Evolutionary conservation across 2,797 vertebrate species (phyloP).

Genomic region (Buphagus erythrorhynchus): DNA sequence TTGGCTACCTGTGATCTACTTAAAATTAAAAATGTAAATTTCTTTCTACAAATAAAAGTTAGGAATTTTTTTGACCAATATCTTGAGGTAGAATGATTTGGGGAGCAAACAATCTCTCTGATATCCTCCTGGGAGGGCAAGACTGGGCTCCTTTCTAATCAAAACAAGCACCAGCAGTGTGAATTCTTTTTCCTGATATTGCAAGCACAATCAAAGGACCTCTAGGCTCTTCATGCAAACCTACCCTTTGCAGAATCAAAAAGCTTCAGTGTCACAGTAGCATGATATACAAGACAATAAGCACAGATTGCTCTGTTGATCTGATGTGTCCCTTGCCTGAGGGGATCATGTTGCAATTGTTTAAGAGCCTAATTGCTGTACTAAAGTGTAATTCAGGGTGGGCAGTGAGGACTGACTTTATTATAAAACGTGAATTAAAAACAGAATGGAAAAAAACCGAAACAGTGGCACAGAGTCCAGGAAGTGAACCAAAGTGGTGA

Average conservation of each 20-base stretch:
- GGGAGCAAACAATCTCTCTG: background rate
- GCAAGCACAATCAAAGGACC: background rate
- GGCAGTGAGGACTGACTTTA: background rate
- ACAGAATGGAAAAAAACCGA: background rate
- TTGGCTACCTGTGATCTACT: background rate
- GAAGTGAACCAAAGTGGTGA: background rate
- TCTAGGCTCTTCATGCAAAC: background rate
- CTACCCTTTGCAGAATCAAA: background rate
- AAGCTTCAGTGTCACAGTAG: background rate
- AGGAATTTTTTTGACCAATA: background rate
- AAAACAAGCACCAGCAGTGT: fast-evolving
- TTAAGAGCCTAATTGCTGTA: background rate
- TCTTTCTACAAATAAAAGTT: background rate
- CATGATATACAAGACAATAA: background rate
- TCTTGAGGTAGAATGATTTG: background rate
- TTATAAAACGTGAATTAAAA: background rate
- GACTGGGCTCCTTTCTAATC: background rate
- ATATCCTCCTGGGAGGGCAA: background rate
- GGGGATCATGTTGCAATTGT: background rate
- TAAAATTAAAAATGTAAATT: background rate
- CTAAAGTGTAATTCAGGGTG: background rate
- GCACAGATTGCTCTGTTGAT: background rate
- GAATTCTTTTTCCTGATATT: background rate
- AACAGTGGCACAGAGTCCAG: background rate
- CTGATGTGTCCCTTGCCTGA: background rate